Evolutionary conservation across 2,888 invertebrate species (phyloP), one percentile per base, ranked within the genome.

Genomic region (Sinopyrophorus schimmeli): DNA sequence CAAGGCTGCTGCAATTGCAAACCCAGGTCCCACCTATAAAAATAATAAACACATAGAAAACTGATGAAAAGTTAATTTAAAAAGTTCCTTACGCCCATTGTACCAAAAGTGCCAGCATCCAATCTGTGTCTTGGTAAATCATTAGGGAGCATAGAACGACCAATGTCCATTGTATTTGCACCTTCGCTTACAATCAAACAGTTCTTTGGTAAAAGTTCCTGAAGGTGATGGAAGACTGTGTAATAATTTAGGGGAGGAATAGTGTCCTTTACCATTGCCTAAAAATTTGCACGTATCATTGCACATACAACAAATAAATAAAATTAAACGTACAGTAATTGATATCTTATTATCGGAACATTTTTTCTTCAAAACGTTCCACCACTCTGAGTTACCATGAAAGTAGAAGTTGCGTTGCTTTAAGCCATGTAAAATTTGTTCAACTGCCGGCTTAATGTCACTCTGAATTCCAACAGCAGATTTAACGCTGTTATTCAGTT

Each of bases 101-200:
- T 96, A 9, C 96, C 97, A 73, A 95, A 97, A 2, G 95, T 93
- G 43, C 95, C 97, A 3, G 97, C 97, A 73, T 97, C 97, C 3
- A 97, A 77, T 48, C 96, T 81, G 67, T 92, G 94, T 27, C 94
- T 77, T 0, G 96, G 92, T 56, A 84, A 76, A 59, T 80, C 80
- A 70, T 96, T 94, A n/a, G 86, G 76, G 21, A 97, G 74, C 74
- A 96, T 83, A 0, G 92, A 85, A 30, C 97, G 80, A 0, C 97
- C 96, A 67, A 97, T 97, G 69, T 98, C 97, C 98, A 98, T 98
- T 0, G 97, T 98, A 73, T 97, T 97, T 20, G 97, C 96, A 12
- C 97, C 98, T 75, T 98, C 97, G 67, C 94, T 96, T 16, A 96
- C 90, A 50, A 98, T 92, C 9, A 97, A 83, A 3, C 87, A 84